A percentile compares a stretch with the other conserved stretches of the same genome.
Evolutionary conservation across 2,888 invertebrate genomes (phyloP).

Genomic region (Cheilosia vernalis): DNA sequence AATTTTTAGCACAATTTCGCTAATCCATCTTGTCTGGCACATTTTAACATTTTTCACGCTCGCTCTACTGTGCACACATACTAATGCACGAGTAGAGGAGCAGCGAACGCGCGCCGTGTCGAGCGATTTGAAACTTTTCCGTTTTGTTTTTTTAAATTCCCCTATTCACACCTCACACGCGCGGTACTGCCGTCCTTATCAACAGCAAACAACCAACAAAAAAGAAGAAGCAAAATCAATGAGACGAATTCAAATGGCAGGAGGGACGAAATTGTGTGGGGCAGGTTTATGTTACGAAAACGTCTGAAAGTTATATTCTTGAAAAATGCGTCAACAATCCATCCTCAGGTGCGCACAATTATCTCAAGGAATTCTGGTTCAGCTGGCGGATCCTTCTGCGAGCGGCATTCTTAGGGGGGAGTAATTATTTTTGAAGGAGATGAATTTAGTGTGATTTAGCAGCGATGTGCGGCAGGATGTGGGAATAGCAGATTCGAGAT

Average conservation of each 20-base stretch:
- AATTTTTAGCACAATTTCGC: conserved; percentile 73
- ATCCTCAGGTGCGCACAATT: conserved; percentile 73
- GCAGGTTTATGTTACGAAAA: conserved; percentile 15
- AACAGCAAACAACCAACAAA: background rate
- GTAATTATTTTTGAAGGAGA: conserved; percentile 69
- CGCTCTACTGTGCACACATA: conserved; percentile 28
- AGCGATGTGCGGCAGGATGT: background rate
- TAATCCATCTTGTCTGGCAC: conserved; percentile 73
- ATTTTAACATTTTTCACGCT: conserved; percentile 71
- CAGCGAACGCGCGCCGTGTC: background rate
- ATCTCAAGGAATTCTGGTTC: conserved; percentile 52
- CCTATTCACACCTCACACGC: conserved; percentile 13
- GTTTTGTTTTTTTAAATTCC: conserved; percentile 22
- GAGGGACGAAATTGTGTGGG: conserved; percentile 24
- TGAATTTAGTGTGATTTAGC: conserved; percentile 55
- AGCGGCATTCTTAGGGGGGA: conserved; percentile 7
- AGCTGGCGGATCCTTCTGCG: background rate
- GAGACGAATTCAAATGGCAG: conserved; percentile 52
- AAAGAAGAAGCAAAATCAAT: conserved; percentile 56
- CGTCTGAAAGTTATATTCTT: conserved; percentile 58
- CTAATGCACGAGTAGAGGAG: background rate
- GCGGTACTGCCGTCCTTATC: conserved; percentile 3
- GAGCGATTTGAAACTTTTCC: background rate
- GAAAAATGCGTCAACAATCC: conserved; percentile 68
- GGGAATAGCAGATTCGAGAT: background rate